Evolutionary conservation across 2,888 invertebrate species (phyloP), one percentile per base, ranked within the genome.

Genomic region (Cheilosia variabilis): DNA sequence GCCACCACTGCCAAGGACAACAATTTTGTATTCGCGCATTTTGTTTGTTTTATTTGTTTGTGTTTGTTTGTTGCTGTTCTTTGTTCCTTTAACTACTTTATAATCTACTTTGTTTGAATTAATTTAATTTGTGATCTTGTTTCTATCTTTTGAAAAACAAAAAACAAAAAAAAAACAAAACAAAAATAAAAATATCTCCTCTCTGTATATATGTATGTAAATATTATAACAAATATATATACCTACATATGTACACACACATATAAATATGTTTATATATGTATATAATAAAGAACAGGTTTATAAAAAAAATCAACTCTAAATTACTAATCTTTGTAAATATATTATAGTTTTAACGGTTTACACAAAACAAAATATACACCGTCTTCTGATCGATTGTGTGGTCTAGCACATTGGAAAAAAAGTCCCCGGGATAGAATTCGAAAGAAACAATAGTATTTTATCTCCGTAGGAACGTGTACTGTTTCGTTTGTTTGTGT

Each of bases 1-100:
- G 94, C 99, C 99, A 93, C 99, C 99, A 93, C 98, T 98, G 90
- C 99, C 99, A 93, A 99, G 94, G 90, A 99, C 99, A 89, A 99
- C 99, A 93, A 99, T 98, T 95, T 99, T 99, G 95, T 99, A 99
- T 95, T 99, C 99, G 93, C 99, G 97, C 99, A 99, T 99, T 89
- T 88, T 90, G 71, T 69, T 78, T 71, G 37, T n/a, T 62, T 82
- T 24, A 3, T 24, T 53, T 7, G n/a, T 72, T 58, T 50, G 57
- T 68, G 47, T 57, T 68, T 15, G 63, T 75, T 88, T 57, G 31
- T 17, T 77, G 17, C 57, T 65, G 5, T n/a, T 53, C 31, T 13
- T 31, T 27, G 63, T 27, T 34, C 2, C 34, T 68, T 66, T 22
- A 22, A 50, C 52, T 50, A 66, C 34, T 10, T 71, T 72, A 15